Conservation (phyloP, 2,888 invertebrate genomes). For the Xestia sexstrigata region DNA sequence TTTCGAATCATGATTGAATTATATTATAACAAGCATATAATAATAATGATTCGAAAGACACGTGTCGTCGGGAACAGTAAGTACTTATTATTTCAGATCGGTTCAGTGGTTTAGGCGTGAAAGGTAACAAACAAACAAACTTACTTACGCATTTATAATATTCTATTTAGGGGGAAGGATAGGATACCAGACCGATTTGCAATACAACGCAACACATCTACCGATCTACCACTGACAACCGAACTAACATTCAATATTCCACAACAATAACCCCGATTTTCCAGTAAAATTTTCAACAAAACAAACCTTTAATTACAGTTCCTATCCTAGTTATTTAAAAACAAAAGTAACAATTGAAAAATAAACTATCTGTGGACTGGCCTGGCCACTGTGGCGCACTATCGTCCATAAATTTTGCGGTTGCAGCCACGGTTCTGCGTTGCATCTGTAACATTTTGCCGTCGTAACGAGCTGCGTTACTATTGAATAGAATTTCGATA, state of each 20-base stretch:
- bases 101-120: too few relatives aligned
- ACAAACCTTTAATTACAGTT: conserved; percentile 32
- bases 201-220: not conserved
- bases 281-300: conserved; percentile 14
- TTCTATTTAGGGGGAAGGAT: not conserved
- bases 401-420: conserved; percentile 70
- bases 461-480: conserved; percentile 71
- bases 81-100: too few relatives aligned
- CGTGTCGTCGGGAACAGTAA: too few relatives aligned
- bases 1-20: too few relatives aligned
- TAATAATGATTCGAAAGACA: too few relatives aligned
- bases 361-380: conserved; percentile 39
- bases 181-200: not conserved
- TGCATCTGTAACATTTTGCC: conserved; percentile 66
- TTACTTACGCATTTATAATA: too few relatives aligned
- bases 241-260: not conserved
- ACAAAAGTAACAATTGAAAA: conserved; percentile 46
- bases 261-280: not conserved
- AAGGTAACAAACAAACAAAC: too few relatives aligned
- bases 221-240: not conserved
- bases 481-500: conserved; percentile 44
- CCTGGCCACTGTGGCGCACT: conserved; percentile 64
- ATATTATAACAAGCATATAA: too few relatives aligned
- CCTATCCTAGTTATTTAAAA: conserved; percentile 39
- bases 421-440: conserved; percentile 56